Conservation (phyloP, 2,888 invertebrate genomes). For the Tetanocera ferruginea region DNA sequence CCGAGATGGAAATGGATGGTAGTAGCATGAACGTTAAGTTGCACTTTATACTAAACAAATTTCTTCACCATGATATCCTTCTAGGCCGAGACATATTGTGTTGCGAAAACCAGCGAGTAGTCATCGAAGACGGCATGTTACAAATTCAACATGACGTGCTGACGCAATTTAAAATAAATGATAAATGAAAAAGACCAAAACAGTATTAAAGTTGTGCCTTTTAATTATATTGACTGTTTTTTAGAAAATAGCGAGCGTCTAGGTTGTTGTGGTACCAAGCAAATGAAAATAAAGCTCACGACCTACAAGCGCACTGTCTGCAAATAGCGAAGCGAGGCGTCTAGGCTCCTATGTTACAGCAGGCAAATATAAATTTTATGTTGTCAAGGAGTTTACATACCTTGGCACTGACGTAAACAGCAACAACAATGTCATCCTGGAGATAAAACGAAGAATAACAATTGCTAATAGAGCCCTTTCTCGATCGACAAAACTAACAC, state of each 20-base stretch:
- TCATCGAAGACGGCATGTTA: conserved; percentile 40
- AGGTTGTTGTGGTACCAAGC: not conserved
- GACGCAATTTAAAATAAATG: not conserved
- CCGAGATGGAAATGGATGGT: conserved; percentile 26
- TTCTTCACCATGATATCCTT: conserved; percentile 35
- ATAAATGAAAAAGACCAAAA: no score
- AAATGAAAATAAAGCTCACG: conserved; percentile 1
- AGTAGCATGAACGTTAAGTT: conserved; percentile 9
- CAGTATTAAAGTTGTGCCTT: no score
- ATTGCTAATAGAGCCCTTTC: no score
- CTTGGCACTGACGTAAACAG: no score
- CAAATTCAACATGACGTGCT: conserved; percentile 28
- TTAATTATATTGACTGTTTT: no score
- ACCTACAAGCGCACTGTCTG: conserved; percentile 36
- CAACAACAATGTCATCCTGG: no score
- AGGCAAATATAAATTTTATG: no score
- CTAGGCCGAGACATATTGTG: conserved; percentile 44
- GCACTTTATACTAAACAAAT: conserved; percentile 39
- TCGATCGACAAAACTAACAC: no score
- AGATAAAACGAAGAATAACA: no score
- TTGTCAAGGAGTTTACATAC: no score
- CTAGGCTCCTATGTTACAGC: no score
- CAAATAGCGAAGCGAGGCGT: no score
- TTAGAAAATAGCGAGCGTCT: not conserved
- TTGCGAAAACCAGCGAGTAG: conserved; percentile 31